Evolutionary conservation across 2,797 vertebrate species (phyloP), one percentile per base, ranked within the genome.

Genomic region (Tokudaia muenninki): DNA sequence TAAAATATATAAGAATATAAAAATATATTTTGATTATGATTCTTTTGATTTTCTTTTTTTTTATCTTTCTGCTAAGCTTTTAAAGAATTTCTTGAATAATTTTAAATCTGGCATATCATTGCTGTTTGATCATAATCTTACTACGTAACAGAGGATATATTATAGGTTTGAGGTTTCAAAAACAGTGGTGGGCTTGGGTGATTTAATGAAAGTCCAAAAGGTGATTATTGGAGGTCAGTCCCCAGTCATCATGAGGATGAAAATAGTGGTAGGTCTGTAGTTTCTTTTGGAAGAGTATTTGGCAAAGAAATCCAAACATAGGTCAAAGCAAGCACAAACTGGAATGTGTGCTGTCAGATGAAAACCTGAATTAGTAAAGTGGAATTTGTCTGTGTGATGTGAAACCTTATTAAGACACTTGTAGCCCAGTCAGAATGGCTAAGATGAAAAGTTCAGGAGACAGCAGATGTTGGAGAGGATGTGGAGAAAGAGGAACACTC

Each of bases 1-100:
- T 29, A 86, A 88, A 65, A 89, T 41, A 52, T 91, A 11, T 34
- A 57, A 87, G 55, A 79, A 87, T 78, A 88, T 91, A 47, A 94
- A 92, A 81, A 70, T 81, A 3, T 91, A 3, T 17, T 92, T 16
- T 84, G 29, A 89, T 80, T 55, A 31, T 61, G 6, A 44, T 47
- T 44, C 29, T 44, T 96, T 75, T 81, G n/a, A n/a, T 65, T 91
- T 91, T 81, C 37, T 57, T 19, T 14, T 12, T 10, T 78, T 79
- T 92, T 83, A 44, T 59, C 57, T 77, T 86, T 83, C 34, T 55
- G 13, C 14, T 2, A 82, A 59, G 55, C 9, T 17, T 94, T 59
- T 22, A 34, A 57, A 96, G 57, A 88, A 72, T 65, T 65, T 70
- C 74, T 59, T 44, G 2, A 14, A 79, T 57, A 50, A 16, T 7